Base-by-base conservation (phyloP, 2,797 vertebrate genomes). In the Columba guinea region DNA sequence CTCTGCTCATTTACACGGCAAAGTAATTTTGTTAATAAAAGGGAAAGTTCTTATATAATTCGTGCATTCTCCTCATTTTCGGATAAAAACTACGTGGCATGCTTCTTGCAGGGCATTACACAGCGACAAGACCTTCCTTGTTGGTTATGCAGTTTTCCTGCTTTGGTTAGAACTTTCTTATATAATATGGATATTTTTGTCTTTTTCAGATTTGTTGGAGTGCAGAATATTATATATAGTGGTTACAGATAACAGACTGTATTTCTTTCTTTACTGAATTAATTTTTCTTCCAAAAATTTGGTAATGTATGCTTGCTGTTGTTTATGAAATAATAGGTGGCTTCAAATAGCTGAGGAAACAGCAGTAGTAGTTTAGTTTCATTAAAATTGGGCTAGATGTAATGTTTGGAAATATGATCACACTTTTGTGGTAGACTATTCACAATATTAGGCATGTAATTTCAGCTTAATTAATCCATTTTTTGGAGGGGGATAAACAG, bases 261-360 rank as follows among this genome's bases (percentile, higher is more conserved):
- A 87, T 92, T 91, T 95, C 56, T 93, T 95, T 39, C 56, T 68
- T 89, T 65, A 87, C 22, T 89, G 32, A 71, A 84, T 86, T 94
- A 39, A 23, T 59, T 91, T 90, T 94, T 90, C 39, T 64, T 89
- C 13, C 14, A 88, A 83, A 82, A 76, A 49, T 18, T n/a, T 93
- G 49, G 63, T 70, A 83, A 79, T 59, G 2, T 93, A 27, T 41
- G 28, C 22, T 48, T 93, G 27, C 51, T 93, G 51, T 93, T 94
- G 32, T 93, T 96, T 84, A 59, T 84, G 37, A 96, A 95, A 90
- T 69, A 75, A 68, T 67, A 88, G 39, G 10, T 89, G 69, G 55
- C 53, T 95, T 95, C 79, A 96, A 95, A 94, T 87, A 95, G 30
- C 46, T 71, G 86, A 94, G 58, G 74, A 90, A 86, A 81, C 74